phyloP scores from a whole-genome alignment of 2,797 vertebrate genomes.

The Helicolenus hilgendorfi region DNA sequence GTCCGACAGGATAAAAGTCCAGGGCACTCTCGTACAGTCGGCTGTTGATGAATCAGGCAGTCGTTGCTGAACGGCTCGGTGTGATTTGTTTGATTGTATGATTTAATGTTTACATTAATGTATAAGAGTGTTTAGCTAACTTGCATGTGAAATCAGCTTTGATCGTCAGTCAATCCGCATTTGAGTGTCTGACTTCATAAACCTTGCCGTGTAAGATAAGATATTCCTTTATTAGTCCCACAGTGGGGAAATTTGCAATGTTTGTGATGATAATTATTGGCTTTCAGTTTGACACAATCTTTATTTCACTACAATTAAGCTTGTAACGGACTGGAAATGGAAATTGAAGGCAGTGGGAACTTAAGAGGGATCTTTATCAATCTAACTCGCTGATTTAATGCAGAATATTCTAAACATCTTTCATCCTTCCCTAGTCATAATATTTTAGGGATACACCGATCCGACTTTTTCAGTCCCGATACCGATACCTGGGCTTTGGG shows the following conservation, averaged over 20 bases:
- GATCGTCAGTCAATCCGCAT: not conserved
- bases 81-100: not conserved
- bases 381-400: not conserved
- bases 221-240: too few species aligned
- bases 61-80: not conserved
- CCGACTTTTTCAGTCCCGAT: too few species aligned
- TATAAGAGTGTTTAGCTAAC: not conserved
- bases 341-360: not conserved
- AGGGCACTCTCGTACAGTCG: not conserved
- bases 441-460: not conserved
- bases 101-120: not conserved
- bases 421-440: not conserved
- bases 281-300: not conserved
- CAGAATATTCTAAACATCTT: not conserved
- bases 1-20: constrained; percentile 43
- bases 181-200: not conserved
- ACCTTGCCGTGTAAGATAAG: not conserved
- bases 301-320: not conserved
- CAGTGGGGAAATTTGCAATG: too few species aligned
- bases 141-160: not conserved
- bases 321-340: not conserved
- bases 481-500: too few species aligned
- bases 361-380: not conserved
- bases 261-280: not conserved
- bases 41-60: not conserved